These are phyloP conservation scores for Anolis sagrei DNA, from an alignment of 2,113 vertebrate genomes.

Conservation along the genomic window DNA sequence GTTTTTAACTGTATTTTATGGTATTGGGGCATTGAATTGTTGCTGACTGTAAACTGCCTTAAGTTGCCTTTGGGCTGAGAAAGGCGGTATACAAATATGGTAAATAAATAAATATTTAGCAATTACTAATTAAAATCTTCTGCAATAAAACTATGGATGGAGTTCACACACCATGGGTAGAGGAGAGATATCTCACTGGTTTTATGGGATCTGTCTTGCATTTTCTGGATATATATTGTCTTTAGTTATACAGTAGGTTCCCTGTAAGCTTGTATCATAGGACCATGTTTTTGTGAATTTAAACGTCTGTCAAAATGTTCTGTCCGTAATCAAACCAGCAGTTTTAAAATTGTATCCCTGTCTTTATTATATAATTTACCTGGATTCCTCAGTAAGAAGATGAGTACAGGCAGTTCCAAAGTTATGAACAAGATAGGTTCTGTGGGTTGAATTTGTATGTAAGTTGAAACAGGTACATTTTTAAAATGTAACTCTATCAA, in stretches of 20 bases:
- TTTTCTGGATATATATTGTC: not conserved
- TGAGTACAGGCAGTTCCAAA: too few species aligned
- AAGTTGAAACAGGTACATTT: too few species aligned
- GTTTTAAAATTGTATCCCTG: not conserved
- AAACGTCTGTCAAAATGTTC: not conserved
- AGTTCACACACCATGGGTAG: not conserved
- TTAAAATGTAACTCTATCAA: too few species aligned
- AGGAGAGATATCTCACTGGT: not conserved
- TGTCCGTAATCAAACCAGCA: not conserved
- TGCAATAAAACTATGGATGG: slow-evolving; percentile 2
- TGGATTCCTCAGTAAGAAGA: not conserved
- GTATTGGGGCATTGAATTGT: too few species aligned
- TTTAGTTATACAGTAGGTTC: fast-evolving
- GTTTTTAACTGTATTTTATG: too few species aligned
- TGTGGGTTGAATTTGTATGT: too few species aligned
- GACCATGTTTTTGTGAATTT: not conserved
- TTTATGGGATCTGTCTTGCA: slow-evolving; percentile 9
- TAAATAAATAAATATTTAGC: too few species aligned
- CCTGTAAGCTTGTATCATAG: not conserved
- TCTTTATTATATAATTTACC: too few species aligned
- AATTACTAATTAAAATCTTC: not conserved
- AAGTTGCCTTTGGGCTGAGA: too few species aligned
- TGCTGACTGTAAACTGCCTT: too few species aligned
- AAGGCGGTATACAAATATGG: too few species aligned
- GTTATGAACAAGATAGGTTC: too few species aligned